Conservation (phyloP, 1,140 invertebrate genomes). For the Drosophila novamexicana region DNA sequence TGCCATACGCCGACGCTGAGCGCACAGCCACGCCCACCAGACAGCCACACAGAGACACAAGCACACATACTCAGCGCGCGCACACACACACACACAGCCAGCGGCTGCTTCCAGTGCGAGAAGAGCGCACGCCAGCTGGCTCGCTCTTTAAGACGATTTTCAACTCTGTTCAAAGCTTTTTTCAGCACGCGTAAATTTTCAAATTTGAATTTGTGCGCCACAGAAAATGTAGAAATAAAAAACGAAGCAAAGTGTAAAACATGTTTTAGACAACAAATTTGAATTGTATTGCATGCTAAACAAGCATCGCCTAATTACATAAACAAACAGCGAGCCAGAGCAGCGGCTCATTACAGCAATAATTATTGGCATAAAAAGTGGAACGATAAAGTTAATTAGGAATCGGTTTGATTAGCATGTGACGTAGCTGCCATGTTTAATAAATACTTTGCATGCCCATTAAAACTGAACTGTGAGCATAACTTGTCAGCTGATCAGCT, state of each 20-base stretch:
- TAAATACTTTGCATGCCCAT: constrained; percentile 78
- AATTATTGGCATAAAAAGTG: constrained; percentile 46
- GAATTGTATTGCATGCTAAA: constrained; percentile 19
- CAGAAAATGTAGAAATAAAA: not conserved
- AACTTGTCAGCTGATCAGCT: constrained; percentile 32
- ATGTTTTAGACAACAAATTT: not conserved
- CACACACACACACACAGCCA: not conserved
- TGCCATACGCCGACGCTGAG: constrained; percentile 45
- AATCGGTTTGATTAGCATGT: constrained; percentile 58
- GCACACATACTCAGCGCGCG: not conserved
- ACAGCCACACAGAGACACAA: constrained; percentile 51
- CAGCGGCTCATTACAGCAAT: constrained; percentile 26
- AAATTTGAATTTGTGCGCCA: constrained; percentile 43
- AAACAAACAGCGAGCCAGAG: constrained; percentile 33
- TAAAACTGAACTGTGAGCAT: constrained; percentile 74
- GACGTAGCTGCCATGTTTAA: constrained; percentile 53
- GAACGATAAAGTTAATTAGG: constrained; percentile 47
- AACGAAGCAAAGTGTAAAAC: not conserved
- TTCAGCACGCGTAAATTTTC: constrained; percentile 18
- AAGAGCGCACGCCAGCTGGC: constrained; percentile 33
- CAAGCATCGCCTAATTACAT: constrained; percentile 35
- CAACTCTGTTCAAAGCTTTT: constrained; percentile 42
- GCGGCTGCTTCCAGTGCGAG: constrained; percentile 26
- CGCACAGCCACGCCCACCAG: constrained; percentile 54
- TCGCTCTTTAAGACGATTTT: constrained; percentile 28